phyloP scores from a whole-genome alignment of 2,888 invertebrate species.

The Apamea crenata region DNA sequence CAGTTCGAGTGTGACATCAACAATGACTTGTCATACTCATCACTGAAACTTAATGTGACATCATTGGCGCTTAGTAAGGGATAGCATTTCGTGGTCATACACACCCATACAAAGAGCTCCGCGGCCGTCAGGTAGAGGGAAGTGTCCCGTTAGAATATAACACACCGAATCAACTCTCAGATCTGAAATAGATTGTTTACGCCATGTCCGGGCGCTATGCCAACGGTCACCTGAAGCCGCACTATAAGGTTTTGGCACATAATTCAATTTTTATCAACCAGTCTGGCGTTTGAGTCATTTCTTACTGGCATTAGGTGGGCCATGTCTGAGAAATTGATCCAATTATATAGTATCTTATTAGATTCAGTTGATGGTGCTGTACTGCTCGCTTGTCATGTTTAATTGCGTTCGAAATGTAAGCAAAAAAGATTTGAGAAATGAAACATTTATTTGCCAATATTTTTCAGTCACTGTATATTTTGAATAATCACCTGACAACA shows the following conservation, averaged over 20 bases:
- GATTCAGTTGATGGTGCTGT: conserved; percentile 1
- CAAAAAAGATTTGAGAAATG: conserved; percentile 1
- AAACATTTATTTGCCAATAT: conserved; percentile 22
- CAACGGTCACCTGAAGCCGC: conserved; percentile 86
- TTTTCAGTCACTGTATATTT: conserved; percentile 5
- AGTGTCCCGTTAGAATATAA: conserved; percentile 77
- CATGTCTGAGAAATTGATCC: conserved; percentile 38
- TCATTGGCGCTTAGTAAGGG: conserved; percentile 6
- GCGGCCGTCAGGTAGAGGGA: conserved; percentile 61
- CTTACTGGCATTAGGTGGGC: conserved; percentile 42
- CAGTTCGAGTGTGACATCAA: conserved; percentile 36
- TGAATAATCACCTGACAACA: conserved; percentile 42
- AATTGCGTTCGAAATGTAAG: background rate
- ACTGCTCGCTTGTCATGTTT: conserved; percentile 8
- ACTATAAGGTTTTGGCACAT: conserved; percentile 86
- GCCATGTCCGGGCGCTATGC: conserved; percentile 85
- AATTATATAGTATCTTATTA: conserved; percentile 39
- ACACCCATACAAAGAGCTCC: conserved; percentile 45
- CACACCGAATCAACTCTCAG: conserved; percentile 83
- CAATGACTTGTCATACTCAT: conserved; percentile 30
- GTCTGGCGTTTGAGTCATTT: conserved; percentile 73
- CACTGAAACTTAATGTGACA: conserved; percentile 24
- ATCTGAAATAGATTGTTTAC: conserved; percentile 90
- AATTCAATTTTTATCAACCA: conserved; percentile 81
- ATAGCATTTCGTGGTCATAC: conserved; percentile 38